phyloP scores from a whole-genome alignment of 2,888 invertebrate genomes.

The Tholera decimalis region DNA sequence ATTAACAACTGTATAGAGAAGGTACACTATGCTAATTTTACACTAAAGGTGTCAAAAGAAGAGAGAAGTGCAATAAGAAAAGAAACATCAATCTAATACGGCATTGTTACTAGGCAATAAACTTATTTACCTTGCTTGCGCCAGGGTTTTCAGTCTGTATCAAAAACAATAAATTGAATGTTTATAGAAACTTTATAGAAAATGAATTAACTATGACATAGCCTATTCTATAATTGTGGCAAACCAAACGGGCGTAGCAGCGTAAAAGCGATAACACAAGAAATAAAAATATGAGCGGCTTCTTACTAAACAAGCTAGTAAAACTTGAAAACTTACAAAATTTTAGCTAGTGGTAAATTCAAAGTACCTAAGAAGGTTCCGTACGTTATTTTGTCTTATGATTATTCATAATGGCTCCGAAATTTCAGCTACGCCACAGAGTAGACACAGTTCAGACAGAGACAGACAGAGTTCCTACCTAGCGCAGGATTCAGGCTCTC shows the following conservation, averaged over 20 bases:
- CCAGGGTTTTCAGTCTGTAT: conserved; percentile 76
- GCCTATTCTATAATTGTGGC: conserved; percentile 2
- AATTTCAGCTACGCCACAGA: too few relatives aligned
- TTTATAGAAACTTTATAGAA: conserved; percentile 35
- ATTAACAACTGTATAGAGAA: conserved; percentile 22
- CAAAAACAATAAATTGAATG: conserved; percentile 67
- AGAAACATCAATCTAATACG: conserved; percentile 33
- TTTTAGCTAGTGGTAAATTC: neutral
- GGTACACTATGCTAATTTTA: conserved; percentile 32
- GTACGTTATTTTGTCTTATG: too few relatives aligned
- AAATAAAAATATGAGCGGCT: neutral
- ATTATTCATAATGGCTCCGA: too few relatives aligned
- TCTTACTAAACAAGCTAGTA: conserved; percentile 17
- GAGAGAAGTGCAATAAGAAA: conserved; percentile 28
- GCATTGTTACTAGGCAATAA: conserved; percentile 43
- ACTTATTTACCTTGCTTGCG: conserved; percentile 78
- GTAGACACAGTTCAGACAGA: too few relatives aligned
- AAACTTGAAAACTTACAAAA: neutral
- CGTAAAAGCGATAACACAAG: conserved; percentile 5
- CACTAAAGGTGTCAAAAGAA: conserved; percentile 28
- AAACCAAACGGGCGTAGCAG: conserved; percentile 20
- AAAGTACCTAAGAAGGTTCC: too few relatives aligned
- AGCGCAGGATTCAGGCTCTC: too few relatives aligned
- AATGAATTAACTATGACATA: conserved; percentile 13
- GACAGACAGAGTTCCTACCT: too few relatives aligned